Base-by-base conservation (phyloP, 64 coral and sea anemone species). In the Porites lutea region DNA sequence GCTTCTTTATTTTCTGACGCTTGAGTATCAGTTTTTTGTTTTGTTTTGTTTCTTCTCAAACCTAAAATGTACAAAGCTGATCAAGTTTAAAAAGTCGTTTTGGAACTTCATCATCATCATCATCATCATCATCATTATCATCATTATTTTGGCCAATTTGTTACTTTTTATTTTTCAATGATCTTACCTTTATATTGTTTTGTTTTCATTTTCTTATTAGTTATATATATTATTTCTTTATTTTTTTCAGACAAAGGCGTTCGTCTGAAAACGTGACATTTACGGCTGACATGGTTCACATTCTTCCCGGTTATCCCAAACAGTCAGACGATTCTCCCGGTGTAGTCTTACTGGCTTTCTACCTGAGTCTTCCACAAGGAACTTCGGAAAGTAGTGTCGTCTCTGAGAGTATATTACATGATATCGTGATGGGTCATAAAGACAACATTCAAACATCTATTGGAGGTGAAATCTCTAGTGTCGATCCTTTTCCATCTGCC, bases 281-380 rank as follows among this genome's bases (percentile, higher is more conserved):
- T 46, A 45, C 79, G 21, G 8, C 1, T 43, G 58, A 82, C 22
- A 82, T 82, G 79, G 79, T 82, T 82, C 79, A 82, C 23, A 62
- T 82, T 82, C 14, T 82, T 14, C 79, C 55, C 8, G 79, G 79
- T 45, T 82, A 82, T 63, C 79, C 79, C 58, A 82, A 63, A 59
- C 3, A 47, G 21, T 82, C 79, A 47, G 5, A 55, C 3, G 57
- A 45, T 15, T 13, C 61, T 48, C 57, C 79, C 15, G 18, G 11
- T 8, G 45, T 64, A 44, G 15, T 43, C 11, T 62, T 65, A 52
- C 18, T 82, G 37, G 79, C 79, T 15, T 82, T 82, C 11, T 82
- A 82, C 13, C 27, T 82, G 4, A 22, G 45, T 7, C 79, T 82
- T 37, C 79, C 79, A 5, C 10, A 16, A 47, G 58, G 27, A 15